Evolutionary conservation across 2,888 invertebrate genomes (phyloP).

Genomic region (Rhodophaea formosa): DNA sequence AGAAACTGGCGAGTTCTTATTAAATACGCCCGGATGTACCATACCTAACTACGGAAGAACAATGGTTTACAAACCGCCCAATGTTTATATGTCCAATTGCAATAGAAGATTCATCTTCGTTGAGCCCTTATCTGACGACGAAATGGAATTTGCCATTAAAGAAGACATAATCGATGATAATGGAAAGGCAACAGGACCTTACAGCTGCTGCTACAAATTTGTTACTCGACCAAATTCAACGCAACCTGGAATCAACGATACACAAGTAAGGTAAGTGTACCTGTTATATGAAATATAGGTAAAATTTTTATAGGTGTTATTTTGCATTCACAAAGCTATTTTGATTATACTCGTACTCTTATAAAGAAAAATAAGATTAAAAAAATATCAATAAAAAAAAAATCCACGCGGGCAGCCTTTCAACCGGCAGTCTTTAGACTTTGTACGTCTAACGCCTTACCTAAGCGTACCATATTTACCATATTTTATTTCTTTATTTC

Average conservation of each 20-base stretch:
- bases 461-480: too few relatives aligned
- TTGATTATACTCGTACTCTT: too few relatives aligned
- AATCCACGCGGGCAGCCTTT: too few relatives aligned
- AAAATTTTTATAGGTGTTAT: too few relatives aligned
- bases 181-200: conserved; percentile 28
- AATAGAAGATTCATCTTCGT: conserved; percentile 45
- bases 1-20: conserved; percentile 37
- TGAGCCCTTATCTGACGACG: conserved; percentile 28
- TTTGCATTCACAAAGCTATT: too few relatives aligned
- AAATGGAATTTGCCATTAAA: conserved; percentile 10
- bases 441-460: too few relatives aligned
- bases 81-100: conserved; percentile 33
- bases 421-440: too few relatives aligned
- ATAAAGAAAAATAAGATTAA: too few relatives aligned
- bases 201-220: conserved; percentile 50
- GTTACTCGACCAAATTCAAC: conserved; percentile 32
- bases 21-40: conserved; percentile 53
- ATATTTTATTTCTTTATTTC: too few relatives aligned
- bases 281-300: too few relatives aligned
- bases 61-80: conserved; percentile 34
- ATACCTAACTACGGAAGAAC: conserved; percentile 54
- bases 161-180: conserved; percentile 32
- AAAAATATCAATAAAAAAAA: too few relatives aligned
- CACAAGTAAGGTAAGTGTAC: conserved; percentile 40
- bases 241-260: conserved; percentile 35